phyloP scores from a whole-genome alignment of 2,113 vertebrate genomes.

The Hymenochirus boettgeri region DNA sequence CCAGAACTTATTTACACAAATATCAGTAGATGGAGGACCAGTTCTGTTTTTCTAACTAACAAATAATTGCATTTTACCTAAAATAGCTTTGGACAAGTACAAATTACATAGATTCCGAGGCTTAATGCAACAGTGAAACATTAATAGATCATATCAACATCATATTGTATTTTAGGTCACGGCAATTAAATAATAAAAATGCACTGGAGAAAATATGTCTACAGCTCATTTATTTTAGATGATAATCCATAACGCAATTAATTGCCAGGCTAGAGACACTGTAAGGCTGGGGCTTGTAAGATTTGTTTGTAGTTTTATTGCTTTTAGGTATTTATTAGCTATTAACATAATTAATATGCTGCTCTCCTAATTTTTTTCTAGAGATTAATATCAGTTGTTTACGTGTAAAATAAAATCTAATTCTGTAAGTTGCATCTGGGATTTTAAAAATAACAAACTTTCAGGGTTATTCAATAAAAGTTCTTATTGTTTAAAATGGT shows the following conservation, averaged over 20 bases:
- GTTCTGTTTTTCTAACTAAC: constrained; percentile 53
- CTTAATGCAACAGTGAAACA: constrained; percentile 80
- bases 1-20: too few relatives aligned
- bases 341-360: constrained; percentile 41
- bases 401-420: not conserved
- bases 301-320: constrained; percentile 59
- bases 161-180: constrained; percentile 77
- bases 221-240: constrained; percentile 86
- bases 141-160: constrained; percentile 88
- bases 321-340: constrained; percentile 63
- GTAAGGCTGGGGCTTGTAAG: constrained; percentile 59
- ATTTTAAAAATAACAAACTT: not conserved
- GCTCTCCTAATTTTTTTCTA: constrained; percentile 9
- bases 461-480: too few relatives aligned
- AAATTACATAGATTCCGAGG: constrained; percentile 77
- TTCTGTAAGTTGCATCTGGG: not conserved
- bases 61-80: constrained; percentile 73
- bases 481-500: too few relatives aligned
- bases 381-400: constrained; percentile 8
- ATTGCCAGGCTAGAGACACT: constrained; percentile 68
- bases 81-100: constrained; percentile 82
- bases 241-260: constrained; percentile 81
- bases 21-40: constrained; percentile 4
- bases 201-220: constrained; percentile 65
- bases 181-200: constrained; percentile 81